phyloP scores from a whole-genome alignment of 2,888 invertebrate species.

The Stenichneumon culpator region DNA sequence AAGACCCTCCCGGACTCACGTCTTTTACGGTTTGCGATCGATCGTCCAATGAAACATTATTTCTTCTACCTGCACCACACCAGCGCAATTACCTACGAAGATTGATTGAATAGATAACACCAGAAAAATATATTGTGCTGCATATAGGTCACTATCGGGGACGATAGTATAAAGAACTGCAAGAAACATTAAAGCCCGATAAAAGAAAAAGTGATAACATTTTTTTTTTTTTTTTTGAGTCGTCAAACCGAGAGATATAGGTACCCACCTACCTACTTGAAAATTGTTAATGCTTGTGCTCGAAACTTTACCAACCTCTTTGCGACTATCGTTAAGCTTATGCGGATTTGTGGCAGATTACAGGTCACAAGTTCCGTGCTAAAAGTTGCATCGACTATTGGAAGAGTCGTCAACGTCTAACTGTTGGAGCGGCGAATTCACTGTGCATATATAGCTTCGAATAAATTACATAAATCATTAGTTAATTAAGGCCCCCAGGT shows the following conservation, averaged over 20 bases:
- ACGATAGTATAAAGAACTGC: conserved; percentile 75
- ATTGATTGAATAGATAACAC: conserved; percentile 56
- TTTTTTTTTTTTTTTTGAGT: conserved; percentile 23
- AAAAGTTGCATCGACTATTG: conserved; percentile 51
- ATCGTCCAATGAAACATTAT: too few species aligned
- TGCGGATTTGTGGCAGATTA: conserved; percentile 9
- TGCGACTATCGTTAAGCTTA: too few species aligned
- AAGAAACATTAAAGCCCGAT: conserved; percentile 55
- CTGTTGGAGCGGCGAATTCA: conserved; percentile 32
- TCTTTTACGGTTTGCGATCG: too few species aligned
- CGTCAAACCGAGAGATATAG: conserved; percentile 56
- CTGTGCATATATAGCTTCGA: conserved; percentile 41
- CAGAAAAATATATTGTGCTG: conserved; percentile 74
- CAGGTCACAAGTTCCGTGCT: conserved; percentile 42
- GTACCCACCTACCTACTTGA: conserved; percentile 10
- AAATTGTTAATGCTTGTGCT: conserved; percentile 55
- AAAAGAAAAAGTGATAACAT: neutral
- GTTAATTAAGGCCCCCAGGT: conserved; percentile 71
- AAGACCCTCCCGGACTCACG: neutral
- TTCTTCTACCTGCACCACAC: too few species aligned
- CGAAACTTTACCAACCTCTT: neutral
- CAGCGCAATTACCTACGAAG: too few species aligned
- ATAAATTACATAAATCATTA: conserved; percentile 72
- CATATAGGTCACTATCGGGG: conserved; percentile 80
- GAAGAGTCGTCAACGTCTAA: conserved; percentile 63